These are phyloP conservation scores for Contarinia nasturtii DNA, from an alignment of 1,140 invertebrate genomes.

Conservation along the genomic window DNA sequence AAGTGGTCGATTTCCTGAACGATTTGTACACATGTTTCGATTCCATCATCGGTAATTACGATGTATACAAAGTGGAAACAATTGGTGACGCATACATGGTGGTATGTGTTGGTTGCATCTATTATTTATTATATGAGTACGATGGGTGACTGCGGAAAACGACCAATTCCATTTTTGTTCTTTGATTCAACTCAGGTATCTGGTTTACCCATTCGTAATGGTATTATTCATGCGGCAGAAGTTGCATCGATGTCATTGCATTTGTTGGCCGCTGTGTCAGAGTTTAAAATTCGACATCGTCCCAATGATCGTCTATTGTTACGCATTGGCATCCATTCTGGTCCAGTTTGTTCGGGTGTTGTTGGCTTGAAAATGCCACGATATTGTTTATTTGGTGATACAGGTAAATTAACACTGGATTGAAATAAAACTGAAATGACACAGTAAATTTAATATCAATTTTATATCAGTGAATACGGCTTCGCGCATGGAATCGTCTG, in stretches of 20 bases:
- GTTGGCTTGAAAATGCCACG: slow-evolving; percentile 91
- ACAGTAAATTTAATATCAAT: no score
- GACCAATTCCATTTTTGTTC: background rate
- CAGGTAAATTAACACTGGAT: no score
- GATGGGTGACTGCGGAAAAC: background rate
- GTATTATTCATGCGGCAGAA: slow-evolving; percentile 63
- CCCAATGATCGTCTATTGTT: slow-evolving; percentile 68
- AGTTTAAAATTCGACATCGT: slow-evolving; percentile 72
- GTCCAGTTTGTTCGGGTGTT: slow-evolving; percentile 46
- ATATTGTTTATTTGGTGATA: slow-evolving; percentile 88
- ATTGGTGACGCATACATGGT: slow-evolving; percentile 86
- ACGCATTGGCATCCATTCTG: slow-evolving; percentile 82
- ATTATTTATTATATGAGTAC: slow-evolving; percentile 21
- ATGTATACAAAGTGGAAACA: slow-evolving; percentile 88
- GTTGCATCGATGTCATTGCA: slow-evolving; percentile 85
- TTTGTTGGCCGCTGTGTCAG: slow-evolving; percentile 58
- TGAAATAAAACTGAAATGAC: no score
- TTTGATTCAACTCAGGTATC: background rate
- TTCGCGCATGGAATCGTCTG: slow-evolving; percentile 84
- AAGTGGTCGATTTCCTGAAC: slow-evolving; percentile 80
- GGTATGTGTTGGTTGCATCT: slow-evolving; percentile 30
- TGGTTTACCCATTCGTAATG: background rate
- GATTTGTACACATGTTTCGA: slow-evolving; percentile 89
- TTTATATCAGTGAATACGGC: slow-evolving; percentile 86
- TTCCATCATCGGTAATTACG: slow-evolving; percentile 75